These are phyloP conservation scores for Spodoptera littoralis DNA, from an alignment of 2,888 invertebrate species.

Conservation along the genomic window DNA sequence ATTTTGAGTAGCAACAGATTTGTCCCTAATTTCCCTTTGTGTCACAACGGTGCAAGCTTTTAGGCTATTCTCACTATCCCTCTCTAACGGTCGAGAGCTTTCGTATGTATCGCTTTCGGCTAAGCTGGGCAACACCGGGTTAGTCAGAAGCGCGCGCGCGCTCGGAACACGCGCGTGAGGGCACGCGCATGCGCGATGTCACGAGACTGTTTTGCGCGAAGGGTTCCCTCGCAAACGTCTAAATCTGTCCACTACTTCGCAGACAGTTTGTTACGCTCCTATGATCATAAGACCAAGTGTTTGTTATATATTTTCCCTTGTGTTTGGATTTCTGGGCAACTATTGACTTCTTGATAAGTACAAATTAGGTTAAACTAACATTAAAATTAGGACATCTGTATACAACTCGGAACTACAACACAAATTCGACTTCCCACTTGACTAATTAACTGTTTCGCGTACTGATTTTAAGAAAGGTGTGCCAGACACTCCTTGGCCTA, in stretches of 20 bases:
- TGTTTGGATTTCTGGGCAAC: slow-evolving; percentile 64
- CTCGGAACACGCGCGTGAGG: slow-evolving; percentile 74
- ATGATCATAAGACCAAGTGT: slow-evolving; percentile 57
- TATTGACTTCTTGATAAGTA: slow-evolving; percentile 30
- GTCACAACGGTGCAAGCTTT: slow-evolving; percentile 69
- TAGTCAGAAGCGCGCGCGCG: slow-evolving; percentile 86
- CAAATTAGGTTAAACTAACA: slow-evolving; percentile 17
- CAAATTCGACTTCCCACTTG: neutral
- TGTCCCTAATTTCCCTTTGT: slow-evolving; percentile 68
- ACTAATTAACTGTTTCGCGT: slow-evolving; percentile 7
- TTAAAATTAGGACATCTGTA: slow-evolving; percentile 30
- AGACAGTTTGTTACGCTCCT: slow-evolving; percentile 62
- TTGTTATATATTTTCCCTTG: slow-evolving; percentile 44
- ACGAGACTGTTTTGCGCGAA: slow-evolving; percentile 50
- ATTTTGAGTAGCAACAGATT: slow-evolving; percentile 62
- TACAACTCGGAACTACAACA: slow-evolving; percentile 10
- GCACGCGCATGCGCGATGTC: slow-evolving; percentile 55
- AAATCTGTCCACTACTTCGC: slow-evolving; percentile 64
- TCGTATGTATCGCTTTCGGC: slow-evolving; percentile 74
- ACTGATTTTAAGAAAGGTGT: slow-evolving; percentile 19
- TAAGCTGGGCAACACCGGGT: slow-evolving; percentile 67
- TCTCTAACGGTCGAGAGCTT: slow-evolving; percentile 78
- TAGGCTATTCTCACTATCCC: slow-evolving; percentile 71
- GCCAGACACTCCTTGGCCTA: slow-evolving; percentile 25
- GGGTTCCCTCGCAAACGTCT: slow-evolving; percentile 59